A percentile compares a stretch with the other conserved stretches of the same genome.
Conservation (phyloP, 2,888 invertebrate species). For the Conistra vaccinii region DNA sequence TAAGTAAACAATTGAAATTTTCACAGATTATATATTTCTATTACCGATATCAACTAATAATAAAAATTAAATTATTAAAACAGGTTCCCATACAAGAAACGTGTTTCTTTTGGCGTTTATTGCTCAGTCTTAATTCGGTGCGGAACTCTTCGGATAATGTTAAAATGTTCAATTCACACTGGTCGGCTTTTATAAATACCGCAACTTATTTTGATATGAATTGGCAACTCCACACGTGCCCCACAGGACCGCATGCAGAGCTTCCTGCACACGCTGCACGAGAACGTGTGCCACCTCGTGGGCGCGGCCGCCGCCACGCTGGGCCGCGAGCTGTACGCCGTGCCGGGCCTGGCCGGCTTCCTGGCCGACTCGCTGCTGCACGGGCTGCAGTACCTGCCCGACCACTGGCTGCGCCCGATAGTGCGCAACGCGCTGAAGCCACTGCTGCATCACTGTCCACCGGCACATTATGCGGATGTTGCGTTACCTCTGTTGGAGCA, state of each 20-base stretch:
- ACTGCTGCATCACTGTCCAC: constrained; percentile 96
- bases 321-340: constrained; percentile 96
- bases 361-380: constrained; percentile 93
- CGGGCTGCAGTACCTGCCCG: constrained; percentile 94
- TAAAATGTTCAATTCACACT: too few species aligned
- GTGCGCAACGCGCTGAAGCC: constrained; percentile 96
- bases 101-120: too few species aligned
- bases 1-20: too few species aligned
- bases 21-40: too few species aligned
- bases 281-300: constrained; percentile 91
- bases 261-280: constrained; percentile 94
- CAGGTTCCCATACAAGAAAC: too few species aligned
- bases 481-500: constrained; percentile 95
- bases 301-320: constrained; percentile 94
- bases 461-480: constrained; percentile 94
- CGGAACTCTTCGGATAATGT: too few species aligned
- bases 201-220: neutral
- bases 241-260: constrained; percentile 94
- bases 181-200: too few species aligned
- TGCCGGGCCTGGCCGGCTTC: constrained; percentile 94
- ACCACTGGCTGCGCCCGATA: constrained; percentile 95
- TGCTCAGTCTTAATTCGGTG: too few species aligned
- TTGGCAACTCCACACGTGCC: neutral
- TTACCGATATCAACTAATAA: too few species aligned
- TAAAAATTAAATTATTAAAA: too few species aligned